A percentile compares a stretch with the other conserved stretches of the same genome.
Evolutionary conservation across 2,888 invertebrate species (phyloP).

Genomic region (Campaea margaritaria): DNA sequence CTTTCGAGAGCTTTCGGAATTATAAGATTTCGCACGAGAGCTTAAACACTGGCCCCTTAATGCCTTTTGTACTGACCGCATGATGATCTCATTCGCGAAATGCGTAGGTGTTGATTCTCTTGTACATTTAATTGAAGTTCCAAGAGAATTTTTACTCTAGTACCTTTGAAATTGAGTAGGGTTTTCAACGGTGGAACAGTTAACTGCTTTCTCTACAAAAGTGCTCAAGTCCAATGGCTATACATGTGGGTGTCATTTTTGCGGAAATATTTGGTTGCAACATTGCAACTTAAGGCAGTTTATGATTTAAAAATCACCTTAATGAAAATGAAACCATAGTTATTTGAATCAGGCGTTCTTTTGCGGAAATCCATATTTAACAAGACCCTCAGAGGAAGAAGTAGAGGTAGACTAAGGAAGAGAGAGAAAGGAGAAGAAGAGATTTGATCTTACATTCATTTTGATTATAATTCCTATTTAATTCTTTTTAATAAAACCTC

Average conservation of each 20-base stretch:
- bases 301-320: too few relatives aligned
- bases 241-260: constrained; percentile 32
- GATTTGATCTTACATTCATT: too few relatives aligned
- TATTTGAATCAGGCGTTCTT: too few relatives aligned
- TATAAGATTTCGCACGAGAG: constrained; percentile 49
- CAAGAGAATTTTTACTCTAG: constrained; percentile 6
- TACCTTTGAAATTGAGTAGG: neutral
- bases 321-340: too few relatives aligned
- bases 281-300: constrained; percentile 17
- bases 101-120: constrained; percentile 37
- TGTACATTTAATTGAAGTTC: constrained; percentile 4
- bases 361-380: too few relatives aligned
- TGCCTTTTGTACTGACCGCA: constrained; percentile 45
- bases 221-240: constrained; percentile 2
- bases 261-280: constrained; percentile 37
- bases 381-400: too few relatives aligned
- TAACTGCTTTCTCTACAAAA: constrained; percentile 22
- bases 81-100: constrained; percentile 46
- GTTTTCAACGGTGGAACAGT: neutral
- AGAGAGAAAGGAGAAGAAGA: too few relatives aligned
- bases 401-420: too few relatives aligned
- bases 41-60: constrained; percentile 43
- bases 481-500: too few relatives aligned
- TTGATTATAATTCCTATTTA: too few relatives aligned
- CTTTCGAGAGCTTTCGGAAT: constrained; percentile 36